phyloP scores from a whole-genome alignment of 2,797 vertebrate genomes.

The Manis crassicaudata region DNA sequence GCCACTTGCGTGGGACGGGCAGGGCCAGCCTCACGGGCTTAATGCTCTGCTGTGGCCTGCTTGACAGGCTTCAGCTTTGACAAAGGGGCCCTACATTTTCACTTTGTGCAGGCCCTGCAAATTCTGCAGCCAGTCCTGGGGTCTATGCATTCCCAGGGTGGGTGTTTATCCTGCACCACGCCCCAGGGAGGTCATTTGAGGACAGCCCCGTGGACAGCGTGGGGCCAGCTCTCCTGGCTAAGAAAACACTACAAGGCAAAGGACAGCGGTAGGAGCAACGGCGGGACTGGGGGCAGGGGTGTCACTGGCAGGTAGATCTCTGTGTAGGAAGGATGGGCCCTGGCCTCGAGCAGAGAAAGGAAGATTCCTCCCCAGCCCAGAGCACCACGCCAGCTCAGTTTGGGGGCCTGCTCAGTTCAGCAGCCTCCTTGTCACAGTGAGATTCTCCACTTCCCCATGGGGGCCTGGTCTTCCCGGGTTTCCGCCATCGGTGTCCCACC shows the following conservation, averaged over 20 bases:
- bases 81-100: not conserved
- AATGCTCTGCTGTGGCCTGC: too few relatives aligned
- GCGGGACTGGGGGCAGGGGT: rapidly evolving
- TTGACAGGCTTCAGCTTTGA: not conserved
- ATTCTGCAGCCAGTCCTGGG: rapidly evolving
- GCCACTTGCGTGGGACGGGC: not conserved
- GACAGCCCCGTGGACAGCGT: rapidly evolving
- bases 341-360: not conserved
- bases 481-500: not conserved
- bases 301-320: rapidly evolving
- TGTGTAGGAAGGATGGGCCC: not conserved
- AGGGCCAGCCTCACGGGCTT: rapidly evolving
- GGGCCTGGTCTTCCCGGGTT: too few relatives aligned
- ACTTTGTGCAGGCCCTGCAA: not conserved
- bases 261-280: rapidly evolving
- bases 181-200: rapidly evolving
- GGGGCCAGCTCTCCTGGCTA: not conserved
- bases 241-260: not conserved
- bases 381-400: not conserved
- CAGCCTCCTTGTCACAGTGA: rapidly evolving
- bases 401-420: not conserved
- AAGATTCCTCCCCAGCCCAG: not conserved
- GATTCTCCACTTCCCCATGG: not conserved
- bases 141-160: not conserved
- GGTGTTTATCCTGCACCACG: rapidly evolving